Conservation (phyloP, 2,888 invertebrate species). For the Pollenia labialis region DNA sequence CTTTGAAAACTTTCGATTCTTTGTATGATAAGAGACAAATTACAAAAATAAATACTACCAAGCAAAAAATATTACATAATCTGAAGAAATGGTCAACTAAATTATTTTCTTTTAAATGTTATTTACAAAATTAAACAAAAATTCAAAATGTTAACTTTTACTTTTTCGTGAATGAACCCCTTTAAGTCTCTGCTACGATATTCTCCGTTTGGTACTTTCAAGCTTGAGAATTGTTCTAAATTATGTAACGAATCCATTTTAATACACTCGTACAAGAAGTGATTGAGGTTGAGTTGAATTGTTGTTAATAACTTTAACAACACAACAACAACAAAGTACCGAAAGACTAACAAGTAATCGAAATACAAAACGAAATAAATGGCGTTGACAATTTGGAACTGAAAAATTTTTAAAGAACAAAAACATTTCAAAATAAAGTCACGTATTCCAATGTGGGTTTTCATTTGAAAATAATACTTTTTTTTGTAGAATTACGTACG, state of each 20-base stretch:
- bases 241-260: slow-evolving; percentile 58
- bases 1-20: too few species aligned
- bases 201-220: slow-evolving; percentile 4
- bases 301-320: slow-evolving; percentile 59
- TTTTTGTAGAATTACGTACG: slow-evolving; percentile 31
- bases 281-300: slow-evolving; percentile 61
- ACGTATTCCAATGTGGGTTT: slow-evolving; percentile 69
- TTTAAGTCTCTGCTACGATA: slow-evolving; percentile 6
- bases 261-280: slow-evolving; percentile 57
- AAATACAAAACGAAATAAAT: slow-evolving; percentile 3
- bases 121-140: background rate
- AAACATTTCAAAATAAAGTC: slow-evolving; percentile 64
- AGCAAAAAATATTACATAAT: too few species aligned
- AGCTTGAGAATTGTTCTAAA: slow-evolving; percentile 59
- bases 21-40: too few species aligned
- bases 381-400: slow-evolving; percentile 65
- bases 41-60: too few species aligned
- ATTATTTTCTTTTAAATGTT: too few species aligned
- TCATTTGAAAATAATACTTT: slow-evolving; percentile 48
- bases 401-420: slow-evolving; percentile 14
- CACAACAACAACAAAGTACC: slow-evolving; percentile 19
- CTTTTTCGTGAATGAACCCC: background rate
- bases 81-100: too few species aligned
- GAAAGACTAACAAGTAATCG: slow-evolving; percentile 5
- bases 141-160: background rate